Evolutionary conservation across 2,888 invertebrate genomes (phyloP), one percentile per base, ranked within the genome.

Genomic region (Drosophila subquinaria): DNA sequence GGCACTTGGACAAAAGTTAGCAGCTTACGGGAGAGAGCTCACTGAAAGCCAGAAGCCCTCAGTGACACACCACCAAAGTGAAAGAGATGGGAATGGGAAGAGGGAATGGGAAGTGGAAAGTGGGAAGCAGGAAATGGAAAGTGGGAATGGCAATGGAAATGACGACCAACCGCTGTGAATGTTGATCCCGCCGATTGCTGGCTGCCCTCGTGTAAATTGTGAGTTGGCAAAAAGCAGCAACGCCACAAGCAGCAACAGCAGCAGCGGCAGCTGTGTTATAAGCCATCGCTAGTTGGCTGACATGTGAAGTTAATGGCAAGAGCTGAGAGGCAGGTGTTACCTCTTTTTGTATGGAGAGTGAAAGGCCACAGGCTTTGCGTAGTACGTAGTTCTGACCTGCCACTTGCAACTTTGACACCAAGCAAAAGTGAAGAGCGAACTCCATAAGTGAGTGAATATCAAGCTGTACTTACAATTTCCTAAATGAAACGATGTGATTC

Each of bases 1-100:
- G 61, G 69, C 62, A 52, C 30, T 73, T 47, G 61, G 53, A 65
- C 45, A 65, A 73, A 73, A 73, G 59, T 73, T 69, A 40, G 30
- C 65, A 59, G 74, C 55, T 73, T 68, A 56, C 33, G 52, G 6
- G 30, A 17, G 40, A 50, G 23, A 23, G 23, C 47, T 15, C 30
- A 42, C 15, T 38, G 10, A n/a, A 15, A 50, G 30, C 47, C 35
- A 56, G 35, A 35, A 48, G 30, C 42, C 11, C 23, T 20, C 23
- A 27, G n/a, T 42, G 40, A 8, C 17, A 55, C 20, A 27, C 23
- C 13, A 27, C 36, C 17, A 9, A 27, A 13, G 27, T 23, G 40
- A 36, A 53, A 11, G 27, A 10, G 35, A n/a, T 10, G 2, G 11
- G 9, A 40, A 45, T 36, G 8, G 3, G 17, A 48, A 36, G 10